These are phyloP conservation scores for Dipodomys stephensi DNA, from an alignment of 2,113 vertebrate species.

Conservation along the genomic window DNA sequence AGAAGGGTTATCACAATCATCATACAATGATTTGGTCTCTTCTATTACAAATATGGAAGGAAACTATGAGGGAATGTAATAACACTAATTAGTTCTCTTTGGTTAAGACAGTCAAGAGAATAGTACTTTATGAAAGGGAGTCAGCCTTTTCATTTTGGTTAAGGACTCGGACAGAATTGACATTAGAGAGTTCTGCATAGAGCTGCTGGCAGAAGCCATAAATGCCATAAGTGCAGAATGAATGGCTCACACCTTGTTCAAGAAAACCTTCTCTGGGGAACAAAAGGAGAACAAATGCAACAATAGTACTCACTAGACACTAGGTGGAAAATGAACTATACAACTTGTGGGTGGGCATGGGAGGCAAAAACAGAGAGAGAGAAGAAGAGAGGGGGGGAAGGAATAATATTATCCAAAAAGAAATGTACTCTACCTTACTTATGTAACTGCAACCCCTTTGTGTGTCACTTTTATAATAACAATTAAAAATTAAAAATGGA, in stretches of 20 bases:
- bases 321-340: too few species aligned
- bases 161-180: constrained; percentile 78
- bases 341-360: too few species aligned
- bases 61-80: constrained; percentile 32
- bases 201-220: constrained; percentile 71
- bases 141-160: constrained; percentile 71
- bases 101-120: constrained; percentile 60
- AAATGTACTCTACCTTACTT: too few species aligned
- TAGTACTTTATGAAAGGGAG: constrained; percentile 9
- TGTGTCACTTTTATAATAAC: too few species aligned
- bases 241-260: neutral
- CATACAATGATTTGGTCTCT: constrained; percentile 20
- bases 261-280: neutral
- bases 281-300: neutral
- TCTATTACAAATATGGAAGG: constrained; percentile 30
- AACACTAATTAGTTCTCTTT: constrained; percentile 53
- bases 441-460: too few species aligned
- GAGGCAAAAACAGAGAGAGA: too few species aligned
- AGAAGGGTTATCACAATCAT: neutral
- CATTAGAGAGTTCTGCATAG: constrained; percentile 78
- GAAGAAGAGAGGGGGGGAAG: too few species aligned
- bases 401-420: too few species aligned
- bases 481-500: neutral
- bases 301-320: too few species aligned
- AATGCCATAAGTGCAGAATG: constrained; percentile 71